Conservation (phyloP, 1,140 invertebrate genomes). For the Chironomus striatipennis region DNA sequence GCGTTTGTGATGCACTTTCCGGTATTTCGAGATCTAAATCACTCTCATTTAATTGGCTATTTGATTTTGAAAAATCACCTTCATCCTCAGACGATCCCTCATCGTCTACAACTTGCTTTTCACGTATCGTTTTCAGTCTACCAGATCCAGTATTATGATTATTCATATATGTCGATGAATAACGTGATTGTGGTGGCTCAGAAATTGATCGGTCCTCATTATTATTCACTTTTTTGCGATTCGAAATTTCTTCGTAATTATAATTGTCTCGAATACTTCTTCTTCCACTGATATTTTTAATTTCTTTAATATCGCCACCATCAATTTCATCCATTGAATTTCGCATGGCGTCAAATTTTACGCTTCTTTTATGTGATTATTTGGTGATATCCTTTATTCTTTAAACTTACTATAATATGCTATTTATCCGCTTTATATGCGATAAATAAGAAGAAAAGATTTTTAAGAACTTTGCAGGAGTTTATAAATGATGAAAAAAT, state of each 20-base stretch:
- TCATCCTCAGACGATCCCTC: background rate
- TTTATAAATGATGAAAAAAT: conserved; percentile 22
- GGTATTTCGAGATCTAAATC: conserved; percentile 17
- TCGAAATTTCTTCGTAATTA: background rate
- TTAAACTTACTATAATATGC: background rate
- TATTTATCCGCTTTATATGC: background rate
- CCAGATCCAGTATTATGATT: background rate
- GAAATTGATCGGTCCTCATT: conserved; percentile 16
- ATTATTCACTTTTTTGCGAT: background rate
- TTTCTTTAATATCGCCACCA: background rate
- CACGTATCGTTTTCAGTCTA: background rate
- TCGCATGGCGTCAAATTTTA: background rate
- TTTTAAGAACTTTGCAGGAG: conserved; percentile 1
- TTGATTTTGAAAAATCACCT: background rate
- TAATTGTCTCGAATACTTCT: conserved; percentile 16
- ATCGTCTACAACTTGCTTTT: background rate
- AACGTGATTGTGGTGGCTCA: background rate
- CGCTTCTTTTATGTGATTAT: too few relatives aligned
- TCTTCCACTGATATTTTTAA: background rate
- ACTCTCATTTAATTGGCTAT: background rate
- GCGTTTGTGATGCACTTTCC: conserved; percentile 6
- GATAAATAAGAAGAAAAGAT: conserved; percentile 7
- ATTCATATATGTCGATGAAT: background rate
- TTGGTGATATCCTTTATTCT: background rate
- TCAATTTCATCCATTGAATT: background rate